Conservation (phyloP, 2,888 invertebrate species). For the Cheilosia variabilis region DNA sequence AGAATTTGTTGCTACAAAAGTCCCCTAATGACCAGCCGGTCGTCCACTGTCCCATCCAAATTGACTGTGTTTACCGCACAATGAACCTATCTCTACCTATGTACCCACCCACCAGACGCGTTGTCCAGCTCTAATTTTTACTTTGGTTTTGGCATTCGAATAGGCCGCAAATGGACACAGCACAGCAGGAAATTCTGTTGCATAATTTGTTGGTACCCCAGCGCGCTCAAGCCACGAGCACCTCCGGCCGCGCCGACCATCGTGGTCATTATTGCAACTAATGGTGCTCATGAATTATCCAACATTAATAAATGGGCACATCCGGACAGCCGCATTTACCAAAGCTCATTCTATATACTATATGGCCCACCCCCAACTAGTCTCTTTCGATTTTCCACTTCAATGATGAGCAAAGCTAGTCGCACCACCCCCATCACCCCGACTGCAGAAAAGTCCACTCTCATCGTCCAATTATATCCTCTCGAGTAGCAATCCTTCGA, state of each 20-base stretch:
- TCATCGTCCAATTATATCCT: constrained; percentile 61
- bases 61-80: constrained; percentile 48
- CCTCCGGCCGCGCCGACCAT: constrained; percentile 14
- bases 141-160: constrained; percentile 65
- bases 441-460: constrained; percentile 45
- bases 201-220: constrained; percentile 54
- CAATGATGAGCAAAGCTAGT: constrained; percentile 47
- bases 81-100: constrained; percentile 11
- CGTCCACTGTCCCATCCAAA: constrained; percentile 39
- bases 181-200: constrained; percentile 69
- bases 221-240: not conserved
- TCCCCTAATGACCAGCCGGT: constrained; percentile 63
- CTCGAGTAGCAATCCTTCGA: constrained; percentile 49
- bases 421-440: constrained; percentile 2
- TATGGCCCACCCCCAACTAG: not conserved
- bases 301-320: constrained; percentile 76
- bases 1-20: constrained; percentile 67
- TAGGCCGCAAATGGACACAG: constrained; percentile 70
- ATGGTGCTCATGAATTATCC: constrained; percentile 80
- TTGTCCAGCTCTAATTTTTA: constrained; percentile 56
- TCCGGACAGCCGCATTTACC: constrained; percentile 64
- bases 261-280: constrained; percentile 79
- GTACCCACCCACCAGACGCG: not conserved
- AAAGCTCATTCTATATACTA: constrained; percentile 25
- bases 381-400: constrained; percentile 66